These are phyloP conservation scores for Sula dactylatra DNA, from an alignment of 2,113 vertebrate genomes.

Conservation along the genomic window DNA sequence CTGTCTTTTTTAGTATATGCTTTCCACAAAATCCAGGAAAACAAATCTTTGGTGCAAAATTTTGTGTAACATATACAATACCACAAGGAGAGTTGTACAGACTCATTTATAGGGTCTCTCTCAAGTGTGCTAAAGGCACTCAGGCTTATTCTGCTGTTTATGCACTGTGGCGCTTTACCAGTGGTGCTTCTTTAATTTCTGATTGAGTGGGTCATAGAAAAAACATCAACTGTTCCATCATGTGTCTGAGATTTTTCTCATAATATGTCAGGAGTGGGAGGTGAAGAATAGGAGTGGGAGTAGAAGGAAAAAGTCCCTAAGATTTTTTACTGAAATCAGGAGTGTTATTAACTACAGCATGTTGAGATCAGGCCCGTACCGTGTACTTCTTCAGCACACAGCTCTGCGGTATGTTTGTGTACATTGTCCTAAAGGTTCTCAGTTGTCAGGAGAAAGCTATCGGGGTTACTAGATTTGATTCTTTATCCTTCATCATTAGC, in stretches of 20 bases:
- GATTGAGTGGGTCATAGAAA: conserved; percentile 41
- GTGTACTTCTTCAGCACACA: neutral
- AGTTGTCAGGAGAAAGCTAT: neutral
- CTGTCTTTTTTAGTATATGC: neutral
- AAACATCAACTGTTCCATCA: conserved; percentile 37
- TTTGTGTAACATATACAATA: neutral
- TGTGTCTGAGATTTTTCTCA: conserved; percentile 52
- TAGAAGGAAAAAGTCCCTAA: conserved; percentile 16
- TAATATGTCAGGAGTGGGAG: conserved; percentile 52
- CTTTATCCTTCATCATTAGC: neutral
- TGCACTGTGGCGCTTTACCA: neutral
- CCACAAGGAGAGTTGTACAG: neutral
- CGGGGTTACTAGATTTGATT: neutral
- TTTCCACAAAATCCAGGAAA: neutral
- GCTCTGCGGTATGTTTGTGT: neutral
- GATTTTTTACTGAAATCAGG: neutral
- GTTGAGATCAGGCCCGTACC: neutral
- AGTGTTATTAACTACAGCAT: neutral
- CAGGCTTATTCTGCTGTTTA: neutral
- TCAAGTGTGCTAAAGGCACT: neutral
- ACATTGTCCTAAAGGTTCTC: neutral
- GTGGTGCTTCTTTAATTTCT: conserved; percentile 18
- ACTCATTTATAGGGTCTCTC: neutral
- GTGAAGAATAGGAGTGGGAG: conserved; percentile 56
- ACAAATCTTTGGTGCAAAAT: neutral